Base-by-base conservation (phyloP, 2,113 vertebrate genomes). In the Limnothrissa miodon region DNA sequence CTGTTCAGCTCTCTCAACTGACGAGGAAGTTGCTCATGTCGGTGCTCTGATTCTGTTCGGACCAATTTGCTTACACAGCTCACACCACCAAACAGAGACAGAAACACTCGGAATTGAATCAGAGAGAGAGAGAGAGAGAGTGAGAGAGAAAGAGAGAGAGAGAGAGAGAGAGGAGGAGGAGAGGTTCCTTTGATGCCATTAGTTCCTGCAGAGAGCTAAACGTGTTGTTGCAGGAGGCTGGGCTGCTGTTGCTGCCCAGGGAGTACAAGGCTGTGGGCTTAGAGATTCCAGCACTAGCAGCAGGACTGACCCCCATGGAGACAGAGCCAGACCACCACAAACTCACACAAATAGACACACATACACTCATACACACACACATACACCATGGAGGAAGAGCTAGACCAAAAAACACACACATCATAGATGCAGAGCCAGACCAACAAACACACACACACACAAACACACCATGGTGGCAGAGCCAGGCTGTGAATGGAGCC, bases 131-230 rank as follows among this genome's bases (percentile, higher is more conserved):
- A 66, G 59, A 66, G 0, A 66, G 17, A 45, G 36, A 56, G 5
- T 23, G 23, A 29, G 39, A 33, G 15, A 39, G 59, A 44, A 29
- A 70, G 9, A 44, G 6, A 25, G 33, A 39, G 33, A 39, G 79
- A 39, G 36, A 39, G 62, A 66, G 62, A 11, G n/a, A 66, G 5
- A 36, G 33, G 33, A 29, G 33, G 11, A 19, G 33, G 66, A 74
- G 89, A 92, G 90, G 92, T 92, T 90, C 90, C 91, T 94, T 93
- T 94, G 92, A 94, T 93, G 90, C 79, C 74, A 86, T 85, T 83
- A 89, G 88, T 25, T 82, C 79, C 80, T 42, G 80, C 81, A 45
- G 87, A 82, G 87, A 23, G 29, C 86, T 85, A 87, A 85, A n/a
- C 83, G 29, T 87, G 84, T 89, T 86, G 85, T 85, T 86, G 83